These are phyloP conservation scores for Aurelia aurita DNA, from an alignment of 30 jellyfish, hydroid and myxozoan genomes.

Conservation along the genomic window DNA sequence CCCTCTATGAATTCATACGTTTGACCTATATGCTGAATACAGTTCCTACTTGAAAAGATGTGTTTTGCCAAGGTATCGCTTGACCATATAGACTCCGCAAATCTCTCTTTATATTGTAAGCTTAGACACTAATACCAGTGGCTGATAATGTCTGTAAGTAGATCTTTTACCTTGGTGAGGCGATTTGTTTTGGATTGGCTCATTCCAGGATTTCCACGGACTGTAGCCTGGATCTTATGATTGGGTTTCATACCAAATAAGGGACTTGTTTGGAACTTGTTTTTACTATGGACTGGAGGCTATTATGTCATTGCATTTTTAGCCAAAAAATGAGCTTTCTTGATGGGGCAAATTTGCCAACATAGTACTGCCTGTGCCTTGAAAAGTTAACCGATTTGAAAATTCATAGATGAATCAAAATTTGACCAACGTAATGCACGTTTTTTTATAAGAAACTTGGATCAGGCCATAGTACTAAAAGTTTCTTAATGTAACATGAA, in stretches of 20 bases:
- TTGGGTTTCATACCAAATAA: background rate
- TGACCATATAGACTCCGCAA: conserved; percentile 22
- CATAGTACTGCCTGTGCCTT: too few relatives aligned
- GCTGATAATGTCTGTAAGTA: conserved; percentile 41
- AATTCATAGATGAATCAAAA: too few relatives aligned
- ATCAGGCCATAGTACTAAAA: too few relatives aligned
- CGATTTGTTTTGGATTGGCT: conserved; percentile 38
- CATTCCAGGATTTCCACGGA: conserved; percentile 45
- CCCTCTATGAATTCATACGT: conserved; percentile 29
- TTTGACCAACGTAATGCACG: too few relatives aligned
- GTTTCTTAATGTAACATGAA: too few relatives aligned
- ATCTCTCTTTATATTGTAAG: conserved; percentile 55
- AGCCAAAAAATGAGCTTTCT: too few relatives aligned
- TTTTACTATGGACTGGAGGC: too few relatives aligned
- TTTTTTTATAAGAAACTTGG: too few relatives aligned
- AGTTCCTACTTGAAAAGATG: conserved; percentile 31
- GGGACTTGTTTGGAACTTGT: background rate
- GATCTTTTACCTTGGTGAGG: conserved; percentile 18
- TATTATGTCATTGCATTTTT: too few relatives aligned
- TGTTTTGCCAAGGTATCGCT: conserved; percentile 12
- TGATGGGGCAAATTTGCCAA: too few relatives aligned
- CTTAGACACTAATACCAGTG: conserved; percentile 47
- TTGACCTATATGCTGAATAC: conserved; percentile 32
- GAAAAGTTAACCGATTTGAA: too few relatives aligned
- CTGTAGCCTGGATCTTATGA: conserved; percentile 29